These are phyloP conservation scores for Nasonovia ribisnigri DNA, from an alignment of 2,888 invertebrate species.

Conservation along the genomic window DNA sequence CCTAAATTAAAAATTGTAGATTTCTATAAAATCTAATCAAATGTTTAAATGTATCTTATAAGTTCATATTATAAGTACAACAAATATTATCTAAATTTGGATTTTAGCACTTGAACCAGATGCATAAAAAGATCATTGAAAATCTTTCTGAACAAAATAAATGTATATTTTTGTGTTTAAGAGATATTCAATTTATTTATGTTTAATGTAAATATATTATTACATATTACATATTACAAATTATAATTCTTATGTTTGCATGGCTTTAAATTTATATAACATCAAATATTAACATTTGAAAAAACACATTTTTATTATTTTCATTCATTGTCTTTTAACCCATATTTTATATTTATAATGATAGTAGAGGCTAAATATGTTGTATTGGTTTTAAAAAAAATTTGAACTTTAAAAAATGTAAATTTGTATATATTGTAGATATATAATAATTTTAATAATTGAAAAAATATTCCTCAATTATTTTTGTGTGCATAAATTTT, in stretches of 20 bases:
- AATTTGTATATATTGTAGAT: slow-evolving; percentile 17
- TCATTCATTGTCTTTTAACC: background rate
- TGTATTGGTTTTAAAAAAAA: background rate
- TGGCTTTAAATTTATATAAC: slow-evolving; percentile 22
- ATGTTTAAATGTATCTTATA: background rate
- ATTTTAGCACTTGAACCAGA: background rate
- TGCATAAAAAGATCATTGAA: background rate
- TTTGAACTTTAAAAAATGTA: background rate
- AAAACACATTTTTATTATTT: background rate
- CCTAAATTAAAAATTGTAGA: background rate
- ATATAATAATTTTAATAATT: slow-evolving; percentile 45
- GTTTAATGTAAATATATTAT: background rate
- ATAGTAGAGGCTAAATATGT: slow-evolving; percentile 6
- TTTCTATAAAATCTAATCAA: background rate
- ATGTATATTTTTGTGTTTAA: background rate
- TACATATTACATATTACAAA: no score
- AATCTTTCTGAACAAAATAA: background rate
- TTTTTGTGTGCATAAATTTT: slow-evolving; percentile 52
- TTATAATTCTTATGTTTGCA: slow-evolving; percentile 14
- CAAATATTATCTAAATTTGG: background rate
- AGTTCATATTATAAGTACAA: background rate
- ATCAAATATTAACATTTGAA: slow-evolving; percentile 35
- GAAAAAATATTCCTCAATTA: slow-evolving; percentile 38
- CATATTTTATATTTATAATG: background rate
- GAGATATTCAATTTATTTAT: background rate